Base-by-base conservation (phyloP, 1,140 invertebrate genomes). In the Trichoplusia ni region DNA sequence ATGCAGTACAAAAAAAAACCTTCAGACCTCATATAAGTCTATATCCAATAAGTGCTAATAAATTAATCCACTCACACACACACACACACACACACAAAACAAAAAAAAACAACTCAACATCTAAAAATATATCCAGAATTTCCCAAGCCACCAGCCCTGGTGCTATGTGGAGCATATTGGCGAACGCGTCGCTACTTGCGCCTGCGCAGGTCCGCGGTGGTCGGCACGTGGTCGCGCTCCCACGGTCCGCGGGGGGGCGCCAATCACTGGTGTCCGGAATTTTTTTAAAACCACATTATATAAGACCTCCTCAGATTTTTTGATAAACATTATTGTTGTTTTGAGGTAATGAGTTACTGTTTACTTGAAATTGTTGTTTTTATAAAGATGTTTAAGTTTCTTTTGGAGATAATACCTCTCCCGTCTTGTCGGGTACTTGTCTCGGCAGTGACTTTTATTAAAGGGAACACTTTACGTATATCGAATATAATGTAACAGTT, bases 191-290 rank as follows among this genome's bases (percentile, higher is more conserved):
- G 35, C 49, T 25, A 73, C 78, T 67, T 27, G 74, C 68, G 68
- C 40, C 27, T 58, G 56, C 59, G 56, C 54, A 58, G 68, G 67
- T 54, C 63, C 71, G 71, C 67, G 76, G 71, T 64, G 76, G 73
- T 66, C 68, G 67, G 64, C 77, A 77, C 74, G 73, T 81, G 76
- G 69, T 60, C 46, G n/a, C 46, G 53, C 76, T 82, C 80, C 74
- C 78, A 82, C 80, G 79, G 70, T 68, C 73, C 61, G 73, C 70
- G 79, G 77, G 77, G 67, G 72, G 67, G 25, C 33, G 21, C 46
- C 64, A 66, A 69, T 72, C 56, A 58, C 59, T 51, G 38, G 47
- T 14, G 4, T 8, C 25, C 54, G 58, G 38, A 38, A 67, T 27
- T 65, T 31, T 60, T 56, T 69, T 67, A 62, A 49, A 31, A 44